Conservation (phyloP, 2,888 invertebrate species). For the Galeruca laticollis region DNA sequence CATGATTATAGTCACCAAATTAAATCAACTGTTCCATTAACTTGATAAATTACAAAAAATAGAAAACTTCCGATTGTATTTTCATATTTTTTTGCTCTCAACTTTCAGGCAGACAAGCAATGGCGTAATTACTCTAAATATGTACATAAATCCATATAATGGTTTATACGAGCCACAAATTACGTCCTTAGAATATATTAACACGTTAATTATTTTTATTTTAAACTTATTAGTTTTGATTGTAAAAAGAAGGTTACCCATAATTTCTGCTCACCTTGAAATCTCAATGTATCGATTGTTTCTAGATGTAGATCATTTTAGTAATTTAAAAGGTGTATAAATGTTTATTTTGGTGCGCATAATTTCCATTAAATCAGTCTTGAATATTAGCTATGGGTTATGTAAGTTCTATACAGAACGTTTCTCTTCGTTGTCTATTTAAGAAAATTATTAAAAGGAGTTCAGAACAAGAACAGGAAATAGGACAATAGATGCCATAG, state of each 20-base stretch:
- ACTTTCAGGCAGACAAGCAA: background rate
- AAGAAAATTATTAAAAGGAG: too few relatives aligned
- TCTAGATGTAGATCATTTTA: background rate
- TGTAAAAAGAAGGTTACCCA: conserved; percentile 19
- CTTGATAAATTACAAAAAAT: background rate
- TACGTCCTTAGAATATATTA: conserved; percentile 25
- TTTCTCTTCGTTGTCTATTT: too few relatives aligned
- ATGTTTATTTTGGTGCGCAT: background rate
- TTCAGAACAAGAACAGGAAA: too few relatives aligned
- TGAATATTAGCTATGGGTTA: too few relatives aligned
- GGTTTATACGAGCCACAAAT: conserved; percentile 14
- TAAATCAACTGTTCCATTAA: background rate
- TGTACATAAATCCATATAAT: background rate
- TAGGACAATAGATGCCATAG: too few relatives aligned
- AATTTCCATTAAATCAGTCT: too few relatives aligned
- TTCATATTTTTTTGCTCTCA: background rate
- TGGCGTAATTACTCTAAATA: background rate
- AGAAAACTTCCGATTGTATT: background rate
- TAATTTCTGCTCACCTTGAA: conserved; percentile 20
- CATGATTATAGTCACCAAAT: background rate
- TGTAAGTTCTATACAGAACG: too few relatives aligned
- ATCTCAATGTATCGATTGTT: background rate
- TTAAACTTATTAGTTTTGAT: conserved; percentile 29
- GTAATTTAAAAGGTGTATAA: background rate
- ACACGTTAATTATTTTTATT: conserved; percentile 29